phyloP scores from a whole-genome alignment of 2,797 vertebrate genomes.

The Centroberyx gerrardi region DNA sequence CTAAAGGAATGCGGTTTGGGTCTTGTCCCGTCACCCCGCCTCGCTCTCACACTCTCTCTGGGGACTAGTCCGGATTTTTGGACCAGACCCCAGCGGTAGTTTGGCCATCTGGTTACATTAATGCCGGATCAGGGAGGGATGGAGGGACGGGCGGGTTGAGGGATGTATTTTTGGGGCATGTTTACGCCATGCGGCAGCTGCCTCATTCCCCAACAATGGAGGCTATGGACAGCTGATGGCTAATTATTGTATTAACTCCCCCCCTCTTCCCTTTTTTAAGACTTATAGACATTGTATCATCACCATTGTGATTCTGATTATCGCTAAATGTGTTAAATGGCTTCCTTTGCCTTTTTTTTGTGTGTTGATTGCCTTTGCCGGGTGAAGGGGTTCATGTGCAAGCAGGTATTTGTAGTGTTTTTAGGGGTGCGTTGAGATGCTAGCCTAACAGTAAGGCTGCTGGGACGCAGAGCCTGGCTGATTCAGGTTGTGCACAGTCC shows the following conservation, averaged over 20 bases:
- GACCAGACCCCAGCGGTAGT: constrained; percentile 39
- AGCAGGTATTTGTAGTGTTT: constrained; percentile 52
- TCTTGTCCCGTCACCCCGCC: not conserved
- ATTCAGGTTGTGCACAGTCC: constrained; percentile 27
- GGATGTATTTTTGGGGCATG: constrained; percentile 70
- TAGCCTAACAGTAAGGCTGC: constrained; percentile 49
- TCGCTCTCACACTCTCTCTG: constrained; percentile 29
- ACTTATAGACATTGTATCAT: constrained; percentile 57
- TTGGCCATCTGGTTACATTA: constrained; percentile 64
- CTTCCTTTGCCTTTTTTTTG: constrained; percentile 55
- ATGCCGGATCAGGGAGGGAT: constrained; percentile 45
- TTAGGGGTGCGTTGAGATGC: constrained; percentile 31
- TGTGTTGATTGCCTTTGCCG: constrained; percentile 68
- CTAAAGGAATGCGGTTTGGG: constrained; percentile 36
- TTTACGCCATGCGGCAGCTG: constrained; percentile 72
- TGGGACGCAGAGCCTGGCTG: constrained; percentile 38
- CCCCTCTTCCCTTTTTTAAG: not conserved
- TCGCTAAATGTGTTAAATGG: constrained; percentile 59
- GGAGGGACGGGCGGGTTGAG: constrained; percentile 34
- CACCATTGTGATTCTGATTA: constrained; percentile 51
- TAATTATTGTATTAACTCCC: constrained; percentile 60
- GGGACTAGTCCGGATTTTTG: constrained; percentile 46
- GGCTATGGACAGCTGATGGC: constrained; percentile 72
- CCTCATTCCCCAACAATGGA: constrained; percentile 58
- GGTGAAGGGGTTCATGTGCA: constrained; percentile 56